phyloP scores from a whole-genome alignment of 2,888 invertebrate species.

The Aricia artaxerxes region DNA sequence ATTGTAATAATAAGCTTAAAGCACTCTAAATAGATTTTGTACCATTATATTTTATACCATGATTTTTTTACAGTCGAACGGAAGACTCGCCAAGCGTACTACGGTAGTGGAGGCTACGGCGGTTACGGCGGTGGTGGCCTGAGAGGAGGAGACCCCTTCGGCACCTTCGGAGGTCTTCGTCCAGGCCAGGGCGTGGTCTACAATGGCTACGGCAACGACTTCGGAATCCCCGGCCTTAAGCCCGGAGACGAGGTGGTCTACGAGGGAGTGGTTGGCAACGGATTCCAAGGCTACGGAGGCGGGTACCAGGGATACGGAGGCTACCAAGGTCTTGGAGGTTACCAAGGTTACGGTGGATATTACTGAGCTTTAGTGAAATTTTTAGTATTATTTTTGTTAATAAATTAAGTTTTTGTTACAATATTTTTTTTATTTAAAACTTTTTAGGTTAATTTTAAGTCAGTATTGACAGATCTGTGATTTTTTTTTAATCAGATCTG shows the following conservation, averaged over 20 bases:
- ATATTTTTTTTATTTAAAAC: not conserved
- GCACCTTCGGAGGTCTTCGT: not conserved
- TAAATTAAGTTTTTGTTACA: slow-evolving; percentile 14
- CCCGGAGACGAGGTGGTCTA: not conserved
- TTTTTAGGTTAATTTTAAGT: not conserved
- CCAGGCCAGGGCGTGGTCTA: not conserved
- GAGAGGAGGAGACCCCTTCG: not conserved
- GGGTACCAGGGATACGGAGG: not conserved
- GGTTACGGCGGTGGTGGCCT: not conserved
- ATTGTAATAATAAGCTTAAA: too few relatives aligned
- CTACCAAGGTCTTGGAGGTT: not conserved
- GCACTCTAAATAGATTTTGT: too few relatives aligned
- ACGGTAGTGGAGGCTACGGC: slow-evolving; percentile 1
- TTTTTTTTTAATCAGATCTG: too few relatives aligned
- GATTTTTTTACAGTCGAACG: not conserved
- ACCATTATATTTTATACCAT: too few relatives aligned
- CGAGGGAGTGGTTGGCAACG: not conserved
- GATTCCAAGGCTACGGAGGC: not conserved
- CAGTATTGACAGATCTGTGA: too few relatives aligned
- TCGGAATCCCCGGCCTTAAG: slow-evolving; percentile 5
- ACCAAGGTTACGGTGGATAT: not conserved
- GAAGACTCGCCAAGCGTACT: not conserved
- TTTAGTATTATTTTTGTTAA: not conserved
- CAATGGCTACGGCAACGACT: not conserved
- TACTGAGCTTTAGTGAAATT: slow-evolving; percentile 1